Evolutionary conservation across 2,113 vertebrate species (phyloP), one percentile per base, ranked within the genome.

Genomic region (Lepus europaeus): DNA sequence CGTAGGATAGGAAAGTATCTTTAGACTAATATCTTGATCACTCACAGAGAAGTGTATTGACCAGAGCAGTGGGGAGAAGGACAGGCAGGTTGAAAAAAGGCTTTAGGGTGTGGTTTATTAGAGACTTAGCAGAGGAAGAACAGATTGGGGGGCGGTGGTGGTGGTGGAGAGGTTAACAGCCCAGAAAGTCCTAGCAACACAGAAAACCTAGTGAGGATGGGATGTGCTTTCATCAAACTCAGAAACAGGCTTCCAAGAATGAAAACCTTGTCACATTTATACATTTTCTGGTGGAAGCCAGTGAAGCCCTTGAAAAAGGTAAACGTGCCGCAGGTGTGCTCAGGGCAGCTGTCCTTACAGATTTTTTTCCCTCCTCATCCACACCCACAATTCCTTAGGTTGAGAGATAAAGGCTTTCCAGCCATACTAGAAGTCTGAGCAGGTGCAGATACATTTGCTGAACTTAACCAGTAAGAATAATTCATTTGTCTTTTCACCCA

Each of bases 391-490:
- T 89, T 72, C n/a, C 61, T 78, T 77, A 94, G n/a, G n/a, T 56
- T 66, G 59, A 82, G 49, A 76, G 29, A 87, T 31, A 64, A 66
- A 39, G 59, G 3, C 25, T 89, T 95, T 77, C 20, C 19, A 63
- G 33, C 6, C 39, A 9, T 9, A 23, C 70, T 72, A 53, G 39
- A 86, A 78, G 27, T 74, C 51, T 27, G 79, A 22, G 25, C 25
- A 91, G 83, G 9, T 74, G 9, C 22, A 51, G 49, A 53, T 72
- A 25, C 10, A 33, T 64, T 90, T 72, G n/a, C 25, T 45, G 79
- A 59, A 16, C 56, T 84, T 88, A 86, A 82, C 70, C 51, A 33
- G 1, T 84, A 90, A 91, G 45, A 87, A 23, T 79, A 39, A 89
- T 69, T 87, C 45, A 45, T 76, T 70, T 56, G 49, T 39, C 16